Evolutionary conservation across 2,888 invertebrate species (phyloP), one percentile per base, ranked within the genome.

Genomic region (Bhutanitis thaidina): DNA sequence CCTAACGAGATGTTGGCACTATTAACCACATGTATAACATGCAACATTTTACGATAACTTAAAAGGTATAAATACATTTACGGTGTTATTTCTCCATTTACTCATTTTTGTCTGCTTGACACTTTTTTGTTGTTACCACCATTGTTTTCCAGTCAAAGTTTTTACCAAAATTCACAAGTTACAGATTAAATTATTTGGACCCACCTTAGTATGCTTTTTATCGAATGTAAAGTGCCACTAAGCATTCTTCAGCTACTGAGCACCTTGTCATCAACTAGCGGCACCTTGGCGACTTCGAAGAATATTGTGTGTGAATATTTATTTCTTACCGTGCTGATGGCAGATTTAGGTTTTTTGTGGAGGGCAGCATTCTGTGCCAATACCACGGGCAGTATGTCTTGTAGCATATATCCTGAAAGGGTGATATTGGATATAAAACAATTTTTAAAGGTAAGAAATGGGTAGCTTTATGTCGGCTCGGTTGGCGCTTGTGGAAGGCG

Each of bases 271-370:
- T 80, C 79, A 1, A 90, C 57, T 34, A 95, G 85, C 15, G 95
- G 93, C 57, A 94, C 93, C 80, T 95, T 95, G 55, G 97, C 97
- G 52, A 97, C 97, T 90, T 96, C 96, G 75, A 95, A 96, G 89
- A 98, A 98, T 74, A 97, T 95, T 67, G 94, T 93, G 83, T 98
- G 98, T 3, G 97, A 96, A 79, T 98, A 98, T 88, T 98, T 98
- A 80, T 95, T 96, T 60, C 94, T 91, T 48, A 98, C 94, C 27
- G 98, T 97, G 86, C 94, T 94, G 61, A 97, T 91, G 53, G 95
- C 93, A 29, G 94, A 92, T 69, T 94, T 93, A n/a, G 94, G 93
- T 67, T 94, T 95, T 67, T 93, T 92, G 68, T 94, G 94, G 1
- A 98, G 87, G 53, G 94, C 92, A 29, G 92, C 91, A 85, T 98